These are phyloP conservation scores for Charaxes varanes DNA, from an alignment of 1,140 invertebrate genomes.

Conservation along the genomic window DNA sequence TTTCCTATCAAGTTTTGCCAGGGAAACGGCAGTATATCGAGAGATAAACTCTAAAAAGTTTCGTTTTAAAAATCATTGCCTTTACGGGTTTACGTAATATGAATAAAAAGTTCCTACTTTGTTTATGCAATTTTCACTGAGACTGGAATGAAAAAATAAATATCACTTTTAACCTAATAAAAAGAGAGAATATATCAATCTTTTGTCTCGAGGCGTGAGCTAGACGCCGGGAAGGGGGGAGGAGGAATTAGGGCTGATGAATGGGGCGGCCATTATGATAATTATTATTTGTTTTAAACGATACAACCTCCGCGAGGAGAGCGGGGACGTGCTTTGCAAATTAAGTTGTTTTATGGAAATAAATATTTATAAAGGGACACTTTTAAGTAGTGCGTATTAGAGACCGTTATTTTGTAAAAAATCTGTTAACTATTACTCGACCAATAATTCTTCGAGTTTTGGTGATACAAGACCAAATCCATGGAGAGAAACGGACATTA, in stretches of 20 bases:
- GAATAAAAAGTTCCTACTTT: no score
- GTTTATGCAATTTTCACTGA: no score
- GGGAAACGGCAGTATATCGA: no score
- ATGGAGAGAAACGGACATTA: no score
- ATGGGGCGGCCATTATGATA: conserved; percentile 50
- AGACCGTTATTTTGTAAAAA: no score
- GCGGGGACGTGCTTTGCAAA: conserved; percentile 8
- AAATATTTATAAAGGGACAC: conserved; percentile 7
- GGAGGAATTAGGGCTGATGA: conserved; percentile 55
- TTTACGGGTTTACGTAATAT: no score
- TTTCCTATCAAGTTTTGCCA: no score
- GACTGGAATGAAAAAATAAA: conserved; percentile 32
- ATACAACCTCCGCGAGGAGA: conserved; percentile 16
- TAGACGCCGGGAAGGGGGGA: conserved; percentile 27
- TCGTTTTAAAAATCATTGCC: no score
- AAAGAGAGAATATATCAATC: conserved; percentile 61
- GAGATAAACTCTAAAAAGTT: no score
- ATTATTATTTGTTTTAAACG: conserved; percentile 59
- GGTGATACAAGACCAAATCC: no score
- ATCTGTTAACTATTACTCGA: no score
- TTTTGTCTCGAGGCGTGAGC: conserved; percentile 44
- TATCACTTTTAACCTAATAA: conserved; percentile 59
- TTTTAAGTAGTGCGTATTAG: not conserved
- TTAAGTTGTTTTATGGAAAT: conserved; percentile 6
- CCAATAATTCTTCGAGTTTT: no score